A percentile compares a stretch with the other conserved stretches of the same genome.
Evolutionary conservation across 2,888 invertebrate species (phyloP).

Genomic region (Leptura quadrifasciata): DNA sequence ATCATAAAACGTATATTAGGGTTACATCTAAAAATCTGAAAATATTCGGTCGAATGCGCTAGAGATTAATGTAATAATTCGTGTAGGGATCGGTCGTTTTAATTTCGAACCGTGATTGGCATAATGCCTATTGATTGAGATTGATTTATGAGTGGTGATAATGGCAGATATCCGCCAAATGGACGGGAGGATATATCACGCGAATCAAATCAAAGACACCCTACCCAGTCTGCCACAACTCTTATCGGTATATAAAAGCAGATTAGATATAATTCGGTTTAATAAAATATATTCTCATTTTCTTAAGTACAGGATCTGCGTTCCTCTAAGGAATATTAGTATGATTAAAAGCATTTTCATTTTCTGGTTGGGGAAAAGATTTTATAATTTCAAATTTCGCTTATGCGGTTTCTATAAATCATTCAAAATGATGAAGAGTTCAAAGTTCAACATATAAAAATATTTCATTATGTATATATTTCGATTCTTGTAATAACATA

Average conservation of each 20-base stretch:
- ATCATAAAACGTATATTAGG: constrained; percentile 34
- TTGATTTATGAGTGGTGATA: constrained; percentile 60
- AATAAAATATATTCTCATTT: constrained; percentile 14
- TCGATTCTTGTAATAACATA: too few species aligned
- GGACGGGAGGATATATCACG: constrained; percentile 40
- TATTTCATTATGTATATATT: too few species aligned
- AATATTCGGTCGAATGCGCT: constrained; percentile 47
- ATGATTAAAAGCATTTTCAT: constrained; percentile 2
- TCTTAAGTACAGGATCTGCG: constrained; percentile 20
- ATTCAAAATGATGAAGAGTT: too few species aligned
- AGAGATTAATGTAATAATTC: constrained; percentile 61
- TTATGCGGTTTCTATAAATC: not conserved
- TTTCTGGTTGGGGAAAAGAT: not conserved
- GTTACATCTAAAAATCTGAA: constrained; percentile 46
- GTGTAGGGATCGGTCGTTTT: constrained; percentile 44
- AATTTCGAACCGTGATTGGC: constrained; percentile 58
- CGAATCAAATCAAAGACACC: constrained; percentile 35
- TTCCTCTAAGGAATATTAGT: not conserved
- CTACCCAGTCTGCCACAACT: constrained; percentile 3
- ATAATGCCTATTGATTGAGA: constrained; percentile 61
- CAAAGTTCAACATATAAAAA: too few species aligned
- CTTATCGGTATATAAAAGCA: constrained; percentile 29
- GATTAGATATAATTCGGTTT: constrained; percentile 30
- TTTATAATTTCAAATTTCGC: not conserved
- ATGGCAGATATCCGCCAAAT: constrained; percentile 55